phyloP scores from a whole-genome alignment of 2,888 invertebrate genomes.

The Itoplectis maculator region DNA sequence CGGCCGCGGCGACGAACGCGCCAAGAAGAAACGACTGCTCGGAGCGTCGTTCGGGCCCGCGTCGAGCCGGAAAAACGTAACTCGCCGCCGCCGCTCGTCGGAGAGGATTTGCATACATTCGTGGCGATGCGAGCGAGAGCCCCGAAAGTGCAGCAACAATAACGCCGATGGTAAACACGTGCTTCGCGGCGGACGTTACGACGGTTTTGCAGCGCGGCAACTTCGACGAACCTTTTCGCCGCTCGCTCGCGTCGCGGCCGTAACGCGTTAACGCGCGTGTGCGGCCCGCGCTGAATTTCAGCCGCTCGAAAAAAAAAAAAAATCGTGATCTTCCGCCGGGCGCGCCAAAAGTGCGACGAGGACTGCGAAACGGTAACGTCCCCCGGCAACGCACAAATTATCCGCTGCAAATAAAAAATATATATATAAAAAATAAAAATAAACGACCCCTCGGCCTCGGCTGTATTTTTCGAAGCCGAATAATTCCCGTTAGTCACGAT shows the following conservation, averaged over 20 bases:
- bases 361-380: slow-evolving; percentile 59
- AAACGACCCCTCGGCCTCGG: slow-evolving; percentile 1
- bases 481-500: slow-evolving; percentile 57
- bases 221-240: slow-evolving; percentile 28
- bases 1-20: not conserved
- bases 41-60: slow-evolving; percentile 11
- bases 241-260: slow-evolving; percentile 16
- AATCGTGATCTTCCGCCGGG: not conserved
- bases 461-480: slow-evolving; percentile 15
- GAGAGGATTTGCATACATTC: slow-evolving; percentile 62
- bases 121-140: slow-evolving; percentile 11
- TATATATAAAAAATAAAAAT: too few species aligned
- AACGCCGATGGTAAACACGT: slow-evolving; percentile 77
- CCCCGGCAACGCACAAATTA: slow-evolving; percentile 56
- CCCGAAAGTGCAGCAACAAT: slow-evolving; percentile 72
- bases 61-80: not conserved
- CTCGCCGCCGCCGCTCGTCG: too few species aligned
- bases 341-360: slow-evolving; percentile 30
- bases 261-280: slow-evolving; percentile 36
- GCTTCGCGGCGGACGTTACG: slow-evolving; percentile 71
- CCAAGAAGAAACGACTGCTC: slow-evolving; percentile 37
- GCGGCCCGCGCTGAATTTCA: slow-evolving; percentile 5
- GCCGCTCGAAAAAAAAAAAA: slow-evolving; percentile 14
- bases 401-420: too few species aligned
- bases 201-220: slow-evolving; percentile 49